Evolutionary conservation across 2,888 invertebrate genomes (phyloP).

Genomic region (Carterocephalus palaemon): DNA sequence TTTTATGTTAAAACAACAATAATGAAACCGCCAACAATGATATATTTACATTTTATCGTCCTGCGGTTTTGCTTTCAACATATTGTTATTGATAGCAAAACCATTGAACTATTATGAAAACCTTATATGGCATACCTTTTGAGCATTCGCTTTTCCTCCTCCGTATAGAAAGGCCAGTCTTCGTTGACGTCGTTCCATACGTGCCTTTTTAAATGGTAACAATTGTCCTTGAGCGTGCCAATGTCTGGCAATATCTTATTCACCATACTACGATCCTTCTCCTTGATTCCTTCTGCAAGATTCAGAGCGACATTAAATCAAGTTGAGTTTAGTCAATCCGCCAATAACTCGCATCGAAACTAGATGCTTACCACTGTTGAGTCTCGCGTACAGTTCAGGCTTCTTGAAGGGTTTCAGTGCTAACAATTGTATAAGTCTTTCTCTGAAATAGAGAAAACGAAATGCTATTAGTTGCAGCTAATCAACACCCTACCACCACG

Average conservation of each 20-base stretch:
- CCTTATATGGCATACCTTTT: conserved; percentile 81
- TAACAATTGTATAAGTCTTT: conserved; percentile 95
- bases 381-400: conserved; percentile 90
- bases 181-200: conserved; percentile 96
- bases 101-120: not conserved
- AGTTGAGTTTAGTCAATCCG: conserved; percentile 35
- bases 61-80: conserved; percentile 6
- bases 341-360: conserved; percentile 28
- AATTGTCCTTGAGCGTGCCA: conserved; percentile 91
- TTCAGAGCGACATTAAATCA: conserved; percentile 11
- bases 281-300: conserved; percentile 90
- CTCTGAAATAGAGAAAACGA: conserved; percentile 81
- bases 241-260: conserved; percentile 89
- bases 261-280: conserved; percentile 87
- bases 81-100: conserved; percentile 14
- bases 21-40: conserved; percentile 1
- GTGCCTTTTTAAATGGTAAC: conserved; percentile 90
- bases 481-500: not conserved
- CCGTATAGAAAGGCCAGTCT: conserved; percentile 96
- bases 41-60: conserved; percentile 16
- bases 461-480: conserved; percentile 24
- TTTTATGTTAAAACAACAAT: too few species aligned
- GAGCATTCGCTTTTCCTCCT: conserved; percentile 91
- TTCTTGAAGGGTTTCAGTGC: conserved; percentile 96
- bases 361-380: conserved; percentile 86